Percentiles rank a stretch among this genome's conserved stretches.
phyloP scores from a whole-genome alignment of 2,888 invertebrate species.

The Hirtodrosophila trivittata region DNA sequence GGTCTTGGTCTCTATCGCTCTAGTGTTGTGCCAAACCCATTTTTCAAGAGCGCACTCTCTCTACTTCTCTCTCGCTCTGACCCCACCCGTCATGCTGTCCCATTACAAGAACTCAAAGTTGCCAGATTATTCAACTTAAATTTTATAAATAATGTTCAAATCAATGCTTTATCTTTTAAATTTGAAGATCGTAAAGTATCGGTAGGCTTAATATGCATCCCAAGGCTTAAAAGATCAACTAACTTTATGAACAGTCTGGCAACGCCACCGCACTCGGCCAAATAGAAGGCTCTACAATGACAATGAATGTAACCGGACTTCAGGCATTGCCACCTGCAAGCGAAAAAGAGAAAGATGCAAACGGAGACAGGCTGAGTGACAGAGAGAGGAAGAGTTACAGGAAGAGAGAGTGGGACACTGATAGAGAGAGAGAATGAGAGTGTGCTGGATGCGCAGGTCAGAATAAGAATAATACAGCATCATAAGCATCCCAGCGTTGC shows the following conservation, averaged over 20 bases:
- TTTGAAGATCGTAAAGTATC: too few relatives aligned
- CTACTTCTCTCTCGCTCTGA: neutral
- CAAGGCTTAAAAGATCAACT: neutral
- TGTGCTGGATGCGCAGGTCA: conserved; percentile 25
- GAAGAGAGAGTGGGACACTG: neutral
- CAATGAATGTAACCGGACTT: conserved; percentile 5
- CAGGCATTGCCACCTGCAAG: too few relatives aligned
- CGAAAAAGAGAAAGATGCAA: too few relatives aligned
- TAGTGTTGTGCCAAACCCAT: conserved; percentile 49
- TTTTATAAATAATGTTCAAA: neutral
- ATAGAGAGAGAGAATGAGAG: conserved; percentile 2
- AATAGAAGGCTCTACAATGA: neutral
- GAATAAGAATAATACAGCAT: conserved; percentile 25
- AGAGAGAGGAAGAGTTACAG: neutral
- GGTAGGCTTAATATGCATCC: neutral
- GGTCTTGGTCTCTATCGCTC: conserved; percentile 10
- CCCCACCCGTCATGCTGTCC: conserved; percentile 11
- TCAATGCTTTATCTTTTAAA: neutral
- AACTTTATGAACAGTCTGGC: conserved; percentile 11
- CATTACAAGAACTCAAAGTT: conserved; percentile 10
- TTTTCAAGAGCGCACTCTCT: conserved; percentile 11
- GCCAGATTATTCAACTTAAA: conserved; percentile 24
- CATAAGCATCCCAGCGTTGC: conserved; percentile 33
- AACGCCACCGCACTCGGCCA: conserved; percentile 5
- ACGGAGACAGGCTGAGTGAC: neutral